These are phyloP conservation scores for Silurus lanzhouensis DNA, from an alignment of 2,797 vertebrate genomes.

Conservation along the genomic window DNA sequence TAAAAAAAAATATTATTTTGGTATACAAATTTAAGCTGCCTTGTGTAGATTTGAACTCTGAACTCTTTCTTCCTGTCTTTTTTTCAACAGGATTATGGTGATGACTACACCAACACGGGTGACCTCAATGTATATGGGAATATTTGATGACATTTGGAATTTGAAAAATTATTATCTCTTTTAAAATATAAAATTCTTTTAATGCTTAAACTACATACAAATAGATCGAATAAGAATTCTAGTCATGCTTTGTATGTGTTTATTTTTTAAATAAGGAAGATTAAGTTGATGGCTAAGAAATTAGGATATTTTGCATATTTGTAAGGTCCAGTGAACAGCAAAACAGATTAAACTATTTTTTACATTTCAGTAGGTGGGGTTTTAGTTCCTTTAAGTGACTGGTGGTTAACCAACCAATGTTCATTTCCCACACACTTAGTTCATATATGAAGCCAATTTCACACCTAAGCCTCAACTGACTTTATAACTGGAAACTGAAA, in stretches of 20 bases:
- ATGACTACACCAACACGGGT: slow-evolving; percentile 30
- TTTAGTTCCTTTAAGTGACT: slow-evolving; percentile 23
- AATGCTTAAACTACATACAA: background rate
- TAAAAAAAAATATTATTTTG: background rate
- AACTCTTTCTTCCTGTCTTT: background rate
- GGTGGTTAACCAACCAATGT: background rate
- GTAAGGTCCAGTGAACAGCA: background rate
- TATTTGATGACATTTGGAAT: slow-evolving; percentile 8
- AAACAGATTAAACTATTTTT: background rate
- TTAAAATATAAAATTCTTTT: background rate
- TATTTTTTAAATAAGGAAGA: background rate
- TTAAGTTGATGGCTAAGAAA: background rate
- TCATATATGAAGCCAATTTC: background rate
- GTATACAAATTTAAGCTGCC: background rate
- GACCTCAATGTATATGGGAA: slow-evolving; percentile 43
- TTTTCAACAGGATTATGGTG: slow-evolving; percentile 17
- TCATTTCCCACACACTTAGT: background rate
- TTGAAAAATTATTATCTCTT: background rate
- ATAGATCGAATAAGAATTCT: background rate
- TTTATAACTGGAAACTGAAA: background rate
- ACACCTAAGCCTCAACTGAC: background rate
- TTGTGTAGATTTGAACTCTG: background rate
- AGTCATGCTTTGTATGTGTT: background rate
- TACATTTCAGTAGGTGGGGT: background rate
- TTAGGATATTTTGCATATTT: slow-evolving; percentile 10